Evolutionary conservation across 2,797 vertebrate species (phyloP).

Genomic region (Bucorvus abyssinicus): DNA sequence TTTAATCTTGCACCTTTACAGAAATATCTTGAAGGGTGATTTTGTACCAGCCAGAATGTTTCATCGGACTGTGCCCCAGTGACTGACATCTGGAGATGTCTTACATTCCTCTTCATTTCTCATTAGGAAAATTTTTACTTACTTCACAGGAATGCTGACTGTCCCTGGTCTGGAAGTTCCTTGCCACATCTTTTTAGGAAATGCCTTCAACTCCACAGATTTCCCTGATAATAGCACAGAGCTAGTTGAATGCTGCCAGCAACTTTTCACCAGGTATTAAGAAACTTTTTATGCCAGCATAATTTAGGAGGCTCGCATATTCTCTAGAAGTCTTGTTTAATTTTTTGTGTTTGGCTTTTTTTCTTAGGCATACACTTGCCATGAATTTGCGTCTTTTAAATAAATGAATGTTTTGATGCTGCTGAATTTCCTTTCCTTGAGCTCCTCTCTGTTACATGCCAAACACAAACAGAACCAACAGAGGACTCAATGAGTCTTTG

Average conservation of each 20-base stretch:
- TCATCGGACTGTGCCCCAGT: not conserved
- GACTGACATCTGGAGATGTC: not conserved
- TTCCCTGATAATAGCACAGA: conserved; percentile 63
- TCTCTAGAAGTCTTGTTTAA: not conserved
- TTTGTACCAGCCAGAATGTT: not conserved
- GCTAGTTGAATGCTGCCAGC: conserved; percentile 77
- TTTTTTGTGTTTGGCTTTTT: not conserved
- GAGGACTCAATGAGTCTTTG: not conserved
- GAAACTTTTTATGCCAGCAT: not conserved
- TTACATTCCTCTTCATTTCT: not conserved
- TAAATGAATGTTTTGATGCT: not conserved
- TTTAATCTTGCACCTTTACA: not conserved
- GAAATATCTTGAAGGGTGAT: not conserved
- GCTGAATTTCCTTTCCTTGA: not conserved
- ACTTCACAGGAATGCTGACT: conserved; percentile 79
- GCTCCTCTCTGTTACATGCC: not conserved
- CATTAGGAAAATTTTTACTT: conserved; percentile 3
- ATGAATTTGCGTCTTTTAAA: not conserved
- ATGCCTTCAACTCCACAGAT: conserved; percentile 66
- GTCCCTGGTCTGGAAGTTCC: conserved; percentile 54
- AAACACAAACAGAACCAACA: not conserved
- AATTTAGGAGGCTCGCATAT: not conserved
- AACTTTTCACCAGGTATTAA: conserved; percentile 71
- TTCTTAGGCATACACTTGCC: not conserved
- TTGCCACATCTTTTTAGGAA: conserved; percentile 73